Conservation (phyloP, 2,797 vertebrate species). For the Coilia nasus region DNA sequence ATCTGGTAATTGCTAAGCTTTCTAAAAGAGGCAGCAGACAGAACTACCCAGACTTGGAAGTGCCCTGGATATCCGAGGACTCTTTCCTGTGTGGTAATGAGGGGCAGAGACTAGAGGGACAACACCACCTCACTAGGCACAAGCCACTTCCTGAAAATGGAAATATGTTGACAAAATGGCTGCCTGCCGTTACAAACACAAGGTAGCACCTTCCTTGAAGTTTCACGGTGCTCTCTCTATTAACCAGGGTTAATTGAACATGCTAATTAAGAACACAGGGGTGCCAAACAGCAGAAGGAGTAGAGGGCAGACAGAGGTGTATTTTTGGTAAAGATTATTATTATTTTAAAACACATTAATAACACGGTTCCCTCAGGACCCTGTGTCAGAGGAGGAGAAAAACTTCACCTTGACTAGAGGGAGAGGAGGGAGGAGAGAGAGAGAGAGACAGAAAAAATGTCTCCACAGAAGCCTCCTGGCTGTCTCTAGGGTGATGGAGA, state of each 20-base stretch:
- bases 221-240: constrained; percentile 61
- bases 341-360: constrained; percentile 77
- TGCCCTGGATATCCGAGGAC: neutral
- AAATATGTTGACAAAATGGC: constrained; percentile 61
- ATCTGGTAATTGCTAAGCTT: constrained; percentile 52
- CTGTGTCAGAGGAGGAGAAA: constrained; percentile 50
- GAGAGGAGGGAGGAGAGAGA: constrained; percentile 43
- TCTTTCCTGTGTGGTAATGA: neutral
- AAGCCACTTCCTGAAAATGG: constrained; percentile 16
- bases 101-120: neutral
- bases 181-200: constrained; percentile 54
- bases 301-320: constrained; percentile 63
- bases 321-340: constrained; percentile 78
- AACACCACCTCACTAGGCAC: neutral
- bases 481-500: constrained; percentile 79
- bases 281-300: constrained; percentile 74
- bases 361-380: constrained; percentile 62
- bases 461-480: constrained; percentile 65
- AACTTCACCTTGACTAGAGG: constrained; percentile 76
- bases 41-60: neutral
- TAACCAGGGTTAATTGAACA: constrained; percentile 80
- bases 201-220: constrained; percentile 47
- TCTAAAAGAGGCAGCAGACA: constrained; percentile 17
- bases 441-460: constrained; percentile 48
- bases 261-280: constrained; percentile 77